phyloP scores from a whole-genome alignment of 2,888 invertebrate species.

The Perizoma flavofasciatum region DNA sequence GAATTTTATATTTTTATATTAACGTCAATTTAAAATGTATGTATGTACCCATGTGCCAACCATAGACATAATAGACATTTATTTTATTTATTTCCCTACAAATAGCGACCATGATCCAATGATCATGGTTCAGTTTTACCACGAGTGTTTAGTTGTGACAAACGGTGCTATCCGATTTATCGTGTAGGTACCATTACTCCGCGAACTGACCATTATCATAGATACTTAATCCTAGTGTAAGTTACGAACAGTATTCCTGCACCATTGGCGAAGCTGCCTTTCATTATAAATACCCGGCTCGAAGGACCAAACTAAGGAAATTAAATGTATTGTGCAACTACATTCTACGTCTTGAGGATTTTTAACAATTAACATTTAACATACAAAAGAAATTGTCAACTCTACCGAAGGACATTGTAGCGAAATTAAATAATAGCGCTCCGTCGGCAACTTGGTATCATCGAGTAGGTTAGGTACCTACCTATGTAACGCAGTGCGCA shows the following conservation, averaged over 20 bases:
- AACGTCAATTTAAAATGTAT: no score
- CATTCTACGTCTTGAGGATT: not conserved
- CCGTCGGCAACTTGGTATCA: not conserved
- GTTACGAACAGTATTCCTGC: constrained; percentile 11
- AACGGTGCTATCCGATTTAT: constrained; percentile 6
- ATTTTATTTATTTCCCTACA: constrained; percentile 1
- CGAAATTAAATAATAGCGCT: not conserved
- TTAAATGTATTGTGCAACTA: not conserved
- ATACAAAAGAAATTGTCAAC: not conserved
- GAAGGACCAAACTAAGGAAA: not conserved
- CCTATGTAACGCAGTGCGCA: not conserved
- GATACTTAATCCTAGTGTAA: constrained; percentile 3
- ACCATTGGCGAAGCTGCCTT: not conserved
- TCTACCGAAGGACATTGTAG: not conserved
- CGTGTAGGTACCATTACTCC: no score
- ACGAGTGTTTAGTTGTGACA: constrained; percentile 9
- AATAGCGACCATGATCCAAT: not conserved
- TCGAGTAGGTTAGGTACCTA: no score
- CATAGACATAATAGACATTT: not conserved
- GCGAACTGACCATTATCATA: not conserved
- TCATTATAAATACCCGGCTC: constrained; percentile 5
- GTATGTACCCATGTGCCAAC: not conserved
- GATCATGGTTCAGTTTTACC: not conserved
- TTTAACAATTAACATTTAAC: not conserved
- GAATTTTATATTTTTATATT: no score